phyloP scores from a whole-genome alignment of 2,888 invertebrate species.

The Drosophila picticornis region DNA sequence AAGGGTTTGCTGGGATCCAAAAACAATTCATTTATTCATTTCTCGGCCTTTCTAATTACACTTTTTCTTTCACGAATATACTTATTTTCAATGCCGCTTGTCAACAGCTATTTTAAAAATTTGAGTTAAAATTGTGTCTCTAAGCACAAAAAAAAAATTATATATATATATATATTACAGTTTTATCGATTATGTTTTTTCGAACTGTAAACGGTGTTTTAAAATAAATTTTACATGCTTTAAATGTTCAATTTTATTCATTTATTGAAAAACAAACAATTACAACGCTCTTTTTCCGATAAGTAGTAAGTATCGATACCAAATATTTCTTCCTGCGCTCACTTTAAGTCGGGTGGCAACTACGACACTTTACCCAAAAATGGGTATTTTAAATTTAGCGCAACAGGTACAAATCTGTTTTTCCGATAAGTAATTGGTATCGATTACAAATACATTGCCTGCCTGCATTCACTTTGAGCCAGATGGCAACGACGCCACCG shows the following conservation, averaged over 20 bases:
- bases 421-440: conserved; percentile 4
- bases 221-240: conserved; percentile 66
- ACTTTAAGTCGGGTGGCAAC: conserved; percentile 46
- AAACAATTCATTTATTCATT: background rate
- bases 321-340: background rate
- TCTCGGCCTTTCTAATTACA: background rate
- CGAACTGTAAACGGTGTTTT: conserved; percentile 62
- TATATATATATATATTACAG: too few species aligned
- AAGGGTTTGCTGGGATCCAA: background rate
- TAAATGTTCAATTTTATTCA: conserved; percentile 1
- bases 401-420: conserved; percentile 15
- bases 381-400: background rate
- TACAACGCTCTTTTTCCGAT: background rate
- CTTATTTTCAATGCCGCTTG: too few species aligned
- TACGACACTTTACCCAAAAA: conserved; percentile 5
- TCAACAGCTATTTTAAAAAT: too few species aligned
- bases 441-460: conserved; percentile 16
- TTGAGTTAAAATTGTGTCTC: too few species aligned
- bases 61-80: too few species aligned
- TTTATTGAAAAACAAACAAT: background rate
- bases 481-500: conserved; percentile 56
- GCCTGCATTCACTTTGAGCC: background rate
- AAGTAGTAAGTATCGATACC: conserved; percentile 25
- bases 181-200: background rate
- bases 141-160: too few species aligned